A percentile compares a stretch with the other conserved stretches of the same genome.
phyloP scores from a whole-genome alignment of 1,140 invertebrate genomes.

The Neomicropteryx cornuta region DNA sequence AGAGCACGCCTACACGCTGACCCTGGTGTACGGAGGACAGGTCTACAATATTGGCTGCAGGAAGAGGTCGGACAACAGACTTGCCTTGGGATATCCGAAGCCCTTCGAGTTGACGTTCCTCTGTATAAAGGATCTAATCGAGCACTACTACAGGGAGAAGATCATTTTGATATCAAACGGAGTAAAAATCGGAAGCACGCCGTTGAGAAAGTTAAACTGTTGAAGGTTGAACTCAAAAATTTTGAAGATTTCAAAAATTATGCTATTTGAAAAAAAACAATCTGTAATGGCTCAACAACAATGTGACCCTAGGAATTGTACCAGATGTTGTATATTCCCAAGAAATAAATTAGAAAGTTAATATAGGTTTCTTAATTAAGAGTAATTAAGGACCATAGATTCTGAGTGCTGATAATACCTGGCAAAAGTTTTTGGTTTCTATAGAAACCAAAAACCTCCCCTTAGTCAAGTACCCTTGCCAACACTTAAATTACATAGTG shows the following conservation, averaged over 20 bases:
- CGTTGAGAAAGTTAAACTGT: slow-evolving; percentile 10
- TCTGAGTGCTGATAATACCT: too few species aligned
- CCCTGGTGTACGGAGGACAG: slow-evolving; percentile 25
- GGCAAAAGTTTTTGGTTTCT: too few species aligned
- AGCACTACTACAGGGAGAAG: slow-evolving; percentile 27
- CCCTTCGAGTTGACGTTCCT: slow-evolving; percentile 28
- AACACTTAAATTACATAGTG: too few species aligned
- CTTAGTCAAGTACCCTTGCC: too few species aligned
- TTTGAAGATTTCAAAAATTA: background rate
- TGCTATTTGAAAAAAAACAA: background rate
- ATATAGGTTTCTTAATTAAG: background rate
- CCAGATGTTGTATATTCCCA: background rate
- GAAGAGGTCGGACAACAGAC: slow-evolving; percentile 24
- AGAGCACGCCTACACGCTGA: slow-evolving; percentile 32
- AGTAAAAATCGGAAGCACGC: slow-evolving; percentile 9
- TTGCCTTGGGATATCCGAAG: slow-evolving; percentile 30
- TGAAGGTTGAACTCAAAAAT: background rate
- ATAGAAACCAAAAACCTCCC: too few species aligned
- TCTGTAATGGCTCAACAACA: background rate
- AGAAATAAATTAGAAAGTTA: background rate
- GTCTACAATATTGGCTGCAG: slow-evolving; percentile 35
- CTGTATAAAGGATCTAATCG: slow-evolving; percentile 27
- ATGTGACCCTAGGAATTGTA: background rate
- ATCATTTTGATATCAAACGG: slow-evolving; percentile 21
- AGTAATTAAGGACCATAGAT: background rate